These are phyloP conservation scores for Echinometra lucunter DNA, from an alignment of 53 echinoderm and acorn worm genomes.

Conservation along the genomic window DNA sequence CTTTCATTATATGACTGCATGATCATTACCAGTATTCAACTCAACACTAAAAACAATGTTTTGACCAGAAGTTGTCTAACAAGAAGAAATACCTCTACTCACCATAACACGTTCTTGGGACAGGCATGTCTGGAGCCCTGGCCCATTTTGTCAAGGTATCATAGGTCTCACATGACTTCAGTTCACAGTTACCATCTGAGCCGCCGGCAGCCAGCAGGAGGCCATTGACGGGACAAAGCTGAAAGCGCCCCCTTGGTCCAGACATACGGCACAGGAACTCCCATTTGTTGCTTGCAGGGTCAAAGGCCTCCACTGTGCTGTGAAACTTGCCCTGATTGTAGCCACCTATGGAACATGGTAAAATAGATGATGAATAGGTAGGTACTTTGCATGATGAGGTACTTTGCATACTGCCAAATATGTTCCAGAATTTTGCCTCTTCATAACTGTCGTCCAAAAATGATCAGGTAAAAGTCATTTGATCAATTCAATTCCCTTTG, in stretches of 20 bases:
- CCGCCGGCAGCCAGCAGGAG: conserved; percentile 85
- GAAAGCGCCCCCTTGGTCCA: conserved; percentile 89
- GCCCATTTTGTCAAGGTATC: conserved; percentile 79
- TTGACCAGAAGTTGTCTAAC: too few relatives aligned
- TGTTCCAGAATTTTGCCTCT: too few relatives aligned
- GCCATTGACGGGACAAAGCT: conserved; percentile 79
- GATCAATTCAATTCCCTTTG: too few relatives aligned
- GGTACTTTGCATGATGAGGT: too few relatives aligned
- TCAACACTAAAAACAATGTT: too few relatives aligned
- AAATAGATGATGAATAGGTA: too few relatives aligned
- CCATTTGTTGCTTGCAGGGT: conserved; percentile 88
- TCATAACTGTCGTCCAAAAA: too few relatives aligned
- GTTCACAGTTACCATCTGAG: conserved; percentile 85
- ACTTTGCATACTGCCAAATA: too few relatives aligned
- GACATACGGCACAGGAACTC: conserved; percentile 78
- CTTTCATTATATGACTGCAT: too few relatives aligned
- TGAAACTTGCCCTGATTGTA: conserved; percentile 86
- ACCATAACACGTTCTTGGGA: conserved; percentile 93
- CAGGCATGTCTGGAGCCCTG: conserved; percentile 77
- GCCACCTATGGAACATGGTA: conserved; percentile 74
- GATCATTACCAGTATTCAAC: too few relatives aligned
- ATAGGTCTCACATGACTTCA: conserved; percentile 82
- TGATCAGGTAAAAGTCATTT: too few relatives aligned
- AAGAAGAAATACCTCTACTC: background rate
- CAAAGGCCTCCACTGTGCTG: conserved; percentile 81